Evolutionary conservation across 2,797 vertebrate species (phyloP), one percentile per base, ranked within the genome.

Genomic region (Bufotes viridis): DNA sequence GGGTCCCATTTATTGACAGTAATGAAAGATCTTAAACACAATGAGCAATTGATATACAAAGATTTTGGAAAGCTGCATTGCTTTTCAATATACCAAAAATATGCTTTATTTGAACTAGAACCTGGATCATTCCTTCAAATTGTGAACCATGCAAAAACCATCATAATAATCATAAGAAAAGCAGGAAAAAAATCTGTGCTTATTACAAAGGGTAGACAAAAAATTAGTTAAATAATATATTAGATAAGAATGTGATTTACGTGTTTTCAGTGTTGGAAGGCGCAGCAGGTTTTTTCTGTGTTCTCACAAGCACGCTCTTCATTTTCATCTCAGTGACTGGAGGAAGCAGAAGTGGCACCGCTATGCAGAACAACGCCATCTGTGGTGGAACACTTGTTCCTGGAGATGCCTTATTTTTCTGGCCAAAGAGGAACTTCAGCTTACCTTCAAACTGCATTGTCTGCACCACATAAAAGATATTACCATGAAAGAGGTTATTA

Each of bases 371-470:
- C 87, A 99, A 94, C 0, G 97, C 97, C 87, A 99, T 94, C 93
- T 96, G 97, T 0, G 97, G 96, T 49, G 96, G 96, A 86, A 96
- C 0, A 22, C 86, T 88, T 0, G 95, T 91, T 65, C 97, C 98
- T 0, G 97, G 97, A 0, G 92, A 91, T 0, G 95, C 95, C 91
- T 96, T 98, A 95, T 96, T 98, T 89, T 96, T 98, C 93, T 99
- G 98, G 29, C 98, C 98, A 0, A 97, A 94, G 87, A 99, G 96
- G 92, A 98, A 97, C 91, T 97, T 98, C 13, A 99, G 90, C 86
- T 96, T 96, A 24, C 98, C 98, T 94, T 98, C 97, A 92, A 99
- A 98, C 93, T 99, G 97, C 97, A 99, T 97, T 0, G 97, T 98
- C 98, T 99, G 93, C 17, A 4, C 57, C 53, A 65, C 0, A 89